Conservation (phyloP, 2,888 invertebrate genomes). For the Hirtodrosophila cameraria region DNA sequence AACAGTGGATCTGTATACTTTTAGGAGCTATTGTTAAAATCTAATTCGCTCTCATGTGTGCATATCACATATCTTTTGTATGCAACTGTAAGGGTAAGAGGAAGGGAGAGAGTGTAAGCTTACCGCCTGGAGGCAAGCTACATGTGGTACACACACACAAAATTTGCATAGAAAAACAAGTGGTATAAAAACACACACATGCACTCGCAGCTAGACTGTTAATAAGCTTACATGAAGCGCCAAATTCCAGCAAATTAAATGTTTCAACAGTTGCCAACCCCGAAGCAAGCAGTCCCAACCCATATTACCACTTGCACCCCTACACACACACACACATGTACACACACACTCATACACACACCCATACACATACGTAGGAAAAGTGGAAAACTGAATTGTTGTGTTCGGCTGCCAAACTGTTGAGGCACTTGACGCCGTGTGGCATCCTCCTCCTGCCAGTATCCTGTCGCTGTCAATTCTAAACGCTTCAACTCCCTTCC, state of each 20-base stretch:
- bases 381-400: constrained; percentile 76
- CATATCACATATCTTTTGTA: not conserved
- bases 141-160: constrained; percentile 16
- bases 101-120: not conserved
- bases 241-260: constrained; percentile 77
- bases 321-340: not conserved
- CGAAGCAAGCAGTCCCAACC: not conserved
- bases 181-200: constrained; percentile 29
- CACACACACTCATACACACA: not conserved
- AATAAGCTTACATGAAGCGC: constrained; percentile 74
- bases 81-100: not conserved
- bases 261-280: constrained; percentile 55
- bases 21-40: not conserved
- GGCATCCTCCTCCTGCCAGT: constrained; percentile 43
- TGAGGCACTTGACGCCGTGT: constrained; percentile 71
- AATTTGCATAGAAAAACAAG: constrained; percentile 76
- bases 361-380: not conserved
- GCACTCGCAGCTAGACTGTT: constrained; percentile 52
- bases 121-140: constrained; percentile 3
- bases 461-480: constrained; percentile 76
- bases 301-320: not conserved
- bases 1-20: constrained; percentile 4
- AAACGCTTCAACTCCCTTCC: constrained; percentile 27
- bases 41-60: not conserved
- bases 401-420: constrained; percentile 68